These are phyloP conservation scores for Girardinichthys multiradiatus DNA, from an alignment of 2,113 vertebrate genomes.

Conservation along the genomic window DNA sequence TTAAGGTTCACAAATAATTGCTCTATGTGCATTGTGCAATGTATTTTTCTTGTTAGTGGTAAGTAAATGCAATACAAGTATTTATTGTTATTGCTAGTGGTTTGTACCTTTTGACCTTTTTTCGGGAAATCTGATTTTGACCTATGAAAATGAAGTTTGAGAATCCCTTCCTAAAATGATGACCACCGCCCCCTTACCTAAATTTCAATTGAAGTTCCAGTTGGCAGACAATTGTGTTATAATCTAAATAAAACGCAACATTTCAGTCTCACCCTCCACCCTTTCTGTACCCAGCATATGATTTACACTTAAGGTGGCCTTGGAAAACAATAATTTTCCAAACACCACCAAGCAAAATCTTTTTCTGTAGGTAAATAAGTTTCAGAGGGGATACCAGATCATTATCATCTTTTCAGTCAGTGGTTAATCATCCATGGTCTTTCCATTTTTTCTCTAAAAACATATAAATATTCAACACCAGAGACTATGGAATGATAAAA, in stretches of 20 bases:
- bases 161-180: background rate
- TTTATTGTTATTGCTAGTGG: too few relatives aligned
- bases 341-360: background rate
- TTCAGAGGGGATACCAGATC: background rate
- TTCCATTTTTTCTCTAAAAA: constrained; percentile 3
- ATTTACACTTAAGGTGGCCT: background rate
- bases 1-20: too few relatives aligned
- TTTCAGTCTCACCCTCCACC: background rate
- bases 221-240: background rate
- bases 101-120: background rate
- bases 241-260: background rate
- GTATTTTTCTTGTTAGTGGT: too few relatives aligned
- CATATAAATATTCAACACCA: constrained; percentile 20
- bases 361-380: background rate
- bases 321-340: background rate
- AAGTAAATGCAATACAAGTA: too few relatives aligned
- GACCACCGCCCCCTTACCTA: background rate
- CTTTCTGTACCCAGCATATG: background rate
- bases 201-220: background rate
- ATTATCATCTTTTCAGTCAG: background rate
- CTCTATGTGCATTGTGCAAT: too few relatives aligned
- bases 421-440: background rate
- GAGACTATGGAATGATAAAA: background rate
- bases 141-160: too few relatives aligned
- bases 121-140: background rate